Evolutionary conservation across 37 sponge, comb jelly and placozoan species (phyloP).

Genomic region (Halichondria panicea): DNA sequence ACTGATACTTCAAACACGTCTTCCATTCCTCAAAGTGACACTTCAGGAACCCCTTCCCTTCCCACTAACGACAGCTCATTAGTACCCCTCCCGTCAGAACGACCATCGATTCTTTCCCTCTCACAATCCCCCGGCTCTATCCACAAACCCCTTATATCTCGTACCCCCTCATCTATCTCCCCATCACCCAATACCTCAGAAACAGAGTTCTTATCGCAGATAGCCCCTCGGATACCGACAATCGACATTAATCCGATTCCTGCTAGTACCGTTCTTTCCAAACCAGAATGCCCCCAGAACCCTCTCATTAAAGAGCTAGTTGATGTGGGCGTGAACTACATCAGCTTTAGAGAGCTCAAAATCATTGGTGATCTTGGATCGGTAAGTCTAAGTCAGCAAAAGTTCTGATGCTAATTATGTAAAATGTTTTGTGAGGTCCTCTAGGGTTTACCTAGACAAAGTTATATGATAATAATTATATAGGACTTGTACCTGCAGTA

Average conservation of each 20-base stretch:
- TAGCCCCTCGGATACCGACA: no score
- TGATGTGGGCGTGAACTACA: slow-evolving; percentile 1
- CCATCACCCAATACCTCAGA: no score
- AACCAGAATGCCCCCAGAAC: background rate
- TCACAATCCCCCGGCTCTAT: no score
- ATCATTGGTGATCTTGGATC: slow-evolving; percentile 11
- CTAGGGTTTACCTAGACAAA: background rate
- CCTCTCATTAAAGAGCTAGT: slow-evolving; percentile 11
- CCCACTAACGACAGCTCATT: no score
- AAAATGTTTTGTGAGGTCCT: background rate
- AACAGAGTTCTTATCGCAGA: no score
- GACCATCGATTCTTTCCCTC: no score
- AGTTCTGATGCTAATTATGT: no score
- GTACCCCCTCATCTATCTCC: no score
- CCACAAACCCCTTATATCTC: no score
- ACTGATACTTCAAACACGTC: no score
- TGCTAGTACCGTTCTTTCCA: background rate
- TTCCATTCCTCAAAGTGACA: background rate
- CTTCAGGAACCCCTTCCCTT: background rate
- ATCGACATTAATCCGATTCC: background rate
- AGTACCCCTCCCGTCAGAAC: no score
- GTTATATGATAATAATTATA: background rate
- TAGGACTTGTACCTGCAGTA: background rate
- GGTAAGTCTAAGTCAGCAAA: slow-evolving; percentile 2
- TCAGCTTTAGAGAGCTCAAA: slow-evolving; percentile 1